phyloP scores from a whole-genome alignment of 2,113 vertebrate genomes.

The Percopsis transmontana region DNA sequence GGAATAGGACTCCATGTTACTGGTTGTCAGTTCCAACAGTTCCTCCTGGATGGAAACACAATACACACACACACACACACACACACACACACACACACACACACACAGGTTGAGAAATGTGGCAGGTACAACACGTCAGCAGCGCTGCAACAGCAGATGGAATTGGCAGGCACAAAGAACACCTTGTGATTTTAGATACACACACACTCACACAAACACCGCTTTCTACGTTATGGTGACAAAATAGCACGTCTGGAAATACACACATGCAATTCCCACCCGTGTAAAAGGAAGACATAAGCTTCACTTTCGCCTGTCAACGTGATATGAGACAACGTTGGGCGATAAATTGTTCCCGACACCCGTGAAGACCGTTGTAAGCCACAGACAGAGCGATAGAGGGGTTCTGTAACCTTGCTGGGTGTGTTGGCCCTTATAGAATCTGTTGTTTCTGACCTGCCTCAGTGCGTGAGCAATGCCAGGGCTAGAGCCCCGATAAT shows the following conservation, averaged over 20 bases:
- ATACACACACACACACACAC: conserved; percentile 9
- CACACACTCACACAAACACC: conserved; percentile 34
- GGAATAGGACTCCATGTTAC: conserved; percentile 47
- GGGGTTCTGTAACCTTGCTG: conserved; percentile 27
- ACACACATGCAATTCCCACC: conserved; percentile 32
- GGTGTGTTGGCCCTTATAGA: conserved; percentile 11
- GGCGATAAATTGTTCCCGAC: conserved; percentile 19
- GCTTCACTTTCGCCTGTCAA: conserved; percentile 36
- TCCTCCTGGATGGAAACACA: conserved; percentile 44
- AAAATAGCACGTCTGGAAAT: conserved; percentile 57
- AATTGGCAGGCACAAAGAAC: conserved; percentile 63
- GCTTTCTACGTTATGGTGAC: conserved; percentile 44
- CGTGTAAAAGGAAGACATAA: not conserved
- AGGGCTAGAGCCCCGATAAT: conserved; percentile 53
- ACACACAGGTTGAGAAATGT: conserved; percentile 49
- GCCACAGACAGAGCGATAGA: conserved; percentile 7
- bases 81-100: conserved; percentile 27
- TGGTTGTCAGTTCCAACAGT: conserved; percentile 65
- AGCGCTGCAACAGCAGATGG: conserved; percentile 66
- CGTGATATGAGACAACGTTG: conserved; percentile 33
- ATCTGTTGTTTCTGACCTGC: conserved; percentile 49
- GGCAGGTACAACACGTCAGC: conserved; percentile 73
- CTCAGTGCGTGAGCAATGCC: conserved; percentile 42
- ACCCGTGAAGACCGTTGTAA: not conserved
- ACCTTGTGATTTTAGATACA: conserved; percentile 55